A percentile compares a stretch with the other conserved stretches of the same genome.
These are phyloP conservation scores for Sarcophaga bullata DNA, from an alignment of 1,140 invertebrate genomes.

Conservation along the genomic window DNA sequence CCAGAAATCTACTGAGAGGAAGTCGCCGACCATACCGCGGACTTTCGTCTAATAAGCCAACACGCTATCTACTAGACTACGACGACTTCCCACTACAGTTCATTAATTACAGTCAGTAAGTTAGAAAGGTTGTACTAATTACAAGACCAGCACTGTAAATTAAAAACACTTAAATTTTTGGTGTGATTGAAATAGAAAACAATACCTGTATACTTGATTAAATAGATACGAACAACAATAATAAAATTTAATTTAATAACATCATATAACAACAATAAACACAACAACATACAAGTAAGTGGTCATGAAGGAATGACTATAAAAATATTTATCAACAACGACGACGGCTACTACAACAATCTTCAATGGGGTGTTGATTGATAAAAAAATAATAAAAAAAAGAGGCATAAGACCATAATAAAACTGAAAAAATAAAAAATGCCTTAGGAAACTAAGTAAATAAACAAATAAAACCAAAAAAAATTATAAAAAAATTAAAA, in stretches of 20 bases:
- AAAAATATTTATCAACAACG: neutral
- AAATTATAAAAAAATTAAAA: neutral
- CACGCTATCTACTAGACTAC: no score
- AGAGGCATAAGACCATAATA: neutral
- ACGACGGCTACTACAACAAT: neutral
- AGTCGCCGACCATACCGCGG: no score
- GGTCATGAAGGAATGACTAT: neutral
- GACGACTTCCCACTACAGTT: no score
- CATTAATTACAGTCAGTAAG: no score
- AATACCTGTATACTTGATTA: neutral
- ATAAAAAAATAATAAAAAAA: neutral
- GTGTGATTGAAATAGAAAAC: no score
- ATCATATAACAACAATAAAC: no score
- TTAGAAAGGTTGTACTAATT: no score
- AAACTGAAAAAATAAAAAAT: neutral
- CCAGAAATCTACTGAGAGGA: no score
- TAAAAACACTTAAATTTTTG: no score
- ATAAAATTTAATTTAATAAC: neutral
- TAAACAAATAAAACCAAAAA: conserved; percentile 3
- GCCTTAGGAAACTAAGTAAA: neutral
- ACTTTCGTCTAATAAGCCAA: no score
- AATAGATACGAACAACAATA: neutral
- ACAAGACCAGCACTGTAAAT: no score
- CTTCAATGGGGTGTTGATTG: conserved; percentile 2
- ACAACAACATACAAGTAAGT: neutral